phyloP scores from a whole-genome alignment of 1,140 invertebrate genomes.

The Caenorhabditis brenneri region DNA sequence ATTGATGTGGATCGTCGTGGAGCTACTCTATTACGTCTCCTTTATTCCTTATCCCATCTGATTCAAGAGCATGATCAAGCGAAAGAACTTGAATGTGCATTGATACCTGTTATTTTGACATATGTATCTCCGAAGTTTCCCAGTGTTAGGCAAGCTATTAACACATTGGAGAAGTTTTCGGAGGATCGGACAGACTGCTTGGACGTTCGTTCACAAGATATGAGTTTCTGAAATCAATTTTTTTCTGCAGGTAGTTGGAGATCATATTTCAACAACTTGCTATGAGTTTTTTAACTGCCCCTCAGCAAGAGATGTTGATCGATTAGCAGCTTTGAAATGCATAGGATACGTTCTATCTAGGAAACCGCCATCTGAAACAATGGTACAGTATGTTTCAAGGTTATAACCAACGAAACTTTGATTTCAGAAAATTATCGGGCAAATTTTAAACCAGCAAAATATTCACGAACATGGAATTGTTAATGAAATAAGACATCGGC shows the following conservation, averaged over 20 bases:
- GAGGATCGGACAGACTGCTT: background rate
- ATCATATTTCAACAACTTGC: constrained; percentile 1
- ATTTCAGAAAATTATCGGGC: constrained; percentile 13
- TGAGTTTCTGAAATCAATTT: background rate
- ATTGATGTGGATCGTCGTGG: background rate
- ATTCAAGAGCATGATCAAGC: background rate
- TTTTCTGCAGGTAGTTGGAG: background rate
- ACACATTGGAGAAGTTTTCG: background rate
- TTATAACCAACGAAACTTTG: background rate
- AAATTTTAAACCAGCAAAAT: constrained; percentile 13
- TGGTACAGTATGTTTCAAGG: background rate
- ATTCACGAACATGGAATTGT: background rate
- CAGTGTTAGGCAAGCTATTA: background rate
- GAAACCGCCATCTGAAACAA: background rate
- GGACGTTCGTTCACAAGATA: too few relatives aligned
- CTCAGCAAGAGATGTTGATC: background rate
- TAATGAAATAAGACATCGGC: background rate
- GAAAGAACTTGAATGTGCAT: background rate
- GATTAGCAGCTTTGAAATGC: background rate
- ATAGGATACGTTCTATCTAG: constrained; percentile 25
- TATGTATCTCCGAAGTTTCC: background rate
- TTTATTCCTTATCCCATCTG: constrained; percentile 1
- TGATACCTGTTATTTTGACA: background rate
- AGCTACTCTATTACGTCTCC: background rate
- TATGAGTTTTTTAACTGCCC: background rate